Base-by-base conservation (phyloP, 1,140 invertebrate genomes). In the Epicauta chinensis region DNA sequence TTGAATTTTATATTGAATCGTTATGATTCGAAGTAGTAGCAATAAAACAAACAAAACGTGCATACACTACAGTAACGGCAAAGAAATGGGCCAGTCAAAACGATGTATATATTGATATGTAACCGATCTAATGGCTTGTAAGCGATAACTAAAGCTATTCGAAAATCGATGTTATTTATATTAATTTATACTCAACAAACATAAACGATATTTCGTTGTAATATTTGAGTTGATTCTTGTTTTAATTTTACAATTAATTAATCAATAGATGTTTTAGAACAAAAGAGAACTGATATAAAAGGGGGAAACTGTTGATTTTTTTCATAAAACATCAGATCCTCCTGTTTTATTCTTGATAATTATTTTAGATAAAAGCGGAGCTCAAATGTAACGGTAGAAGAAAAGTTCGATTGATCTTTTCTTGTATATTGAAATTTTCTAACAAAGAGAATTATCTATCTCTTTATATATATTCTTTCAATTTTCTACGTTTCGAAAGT, bases 131-230 rank as follows among this genome's bases (percentile, higher is more conserved):
- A 57, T 57, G 55, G 55, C 16, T 53, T 48, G 55, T 53, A 46
- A 53, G 51, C 55, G 55, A 57, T 57, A 57, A 57, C 41, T 57
- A 45, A 36, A 34, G 50, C 29, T 57, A 57, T 53, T 57, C n/a
- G 50, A 53, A 44, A 57, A 57, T 57, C 55, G 50, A 57, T 57
- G 48, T 57, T 46, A 57, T 42, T 34, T 56, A 45, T 51, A 51
- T 56, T 7, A 23, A 23, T 23, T 23, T 23, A 5, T 23, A 5
- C 23, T 23, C 23, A 23, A 23, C n/a, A n/a, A n/a, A n/a, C n/a
- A n/a, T n/a, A 23, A 23, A 23, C 23, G 7, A 23, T 23, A 23
- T 7, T 5, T 23, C 23, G 7, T 23, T 7, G n/a, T n/a, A n/a
- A n/a, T n/a, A n/a, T n/a, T n/a, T n/a, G n/a, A n/a, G n/a, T n/a